phyloP scores from a whole-genome alignment of 2,888 invertebrate genomes.

The Stenolophus ochropezus region DNA sequence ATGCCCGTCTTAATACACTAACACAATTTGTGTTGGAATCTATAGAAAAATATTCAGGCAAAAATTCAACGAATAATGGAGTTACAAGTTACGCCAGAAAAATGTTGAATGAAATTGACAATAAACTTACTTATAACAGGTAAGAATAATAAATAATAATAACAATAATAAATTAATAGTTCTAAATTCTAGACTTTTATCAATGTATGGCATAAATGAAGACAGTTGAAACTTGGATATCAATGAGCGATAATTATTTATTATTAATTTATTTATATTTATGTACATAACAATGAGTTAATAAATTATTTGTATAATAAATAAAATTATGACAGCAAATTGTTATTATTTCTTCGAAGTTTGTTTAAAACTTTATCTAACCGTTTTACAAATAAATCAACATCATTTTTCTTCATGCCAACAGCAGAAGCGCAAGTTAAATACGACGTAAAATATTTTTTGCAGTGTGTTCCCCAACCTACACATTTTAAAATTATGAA shows the following conservation, averaged over 20 bases:
- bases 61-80: constrained; percentile 25
- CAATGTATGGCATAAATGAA: constrained; percentile 39
- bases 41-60: constrained; percentile 61
- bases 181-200: constrained; percentile 26
- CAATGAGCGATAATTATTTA: too few species aligned
- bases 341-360: constrained; percentile 63
- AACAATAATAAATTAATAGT: background rate
- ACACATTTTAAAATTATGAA: too few species aligned
- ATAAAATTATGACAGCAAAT: constrained; percentile 40
- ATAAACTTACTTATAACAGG: constrained; percentile 55
- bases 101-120: constrained; percentile 39
- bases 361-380: constrained; percentile 77
- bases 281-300: background rate
- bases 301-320: background rate
- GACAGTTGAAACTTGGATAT: constrained; percentile 16
- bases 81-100: background rate
- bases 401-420: constrained; percentile 80
- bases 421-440: constrained; percentile 85
- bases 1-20: constrained; percentile 45
- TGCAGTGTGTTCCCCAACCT: constrained; percentile 84
- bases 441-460: constrained; percentile 78
- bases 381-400: constrained; percentile 81
- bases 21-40: constrained; percentile 61
- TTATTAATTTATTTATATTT: constrained; percentile 44
- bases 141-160: constrained; percentile 5